These are phyloP conservation scores for Galeopsomyia nigrocyanea DNA, from an alignment of 2,888 invertebrate genomes.

Conservation along the genomic window DNA sequence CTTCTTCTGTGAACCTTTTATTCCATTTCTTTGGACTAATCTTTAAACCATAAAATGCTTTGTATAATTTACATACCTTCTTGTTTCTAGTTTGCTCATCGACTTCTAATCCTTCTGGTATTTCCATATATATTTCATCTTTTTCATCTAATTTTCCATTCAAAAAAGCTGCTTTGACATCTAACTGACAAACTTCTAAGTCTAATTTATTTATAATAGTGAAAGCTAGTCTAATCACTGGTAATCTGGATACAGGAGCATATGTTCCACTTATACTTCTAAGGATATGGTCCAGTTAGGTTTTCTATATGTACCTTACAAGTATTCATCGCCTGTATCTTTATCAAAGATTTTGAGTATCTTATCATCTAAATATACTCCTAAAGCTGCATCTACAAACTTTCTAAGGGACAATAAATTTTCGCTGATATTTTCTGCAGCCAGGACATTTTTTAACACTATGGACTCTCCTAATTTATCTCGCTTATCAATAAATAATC, in stretches of 20 bases:
- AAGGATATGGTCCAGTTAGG: neutral
- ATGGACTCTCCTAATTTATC: neutral
- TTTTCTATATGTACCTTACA: no score
- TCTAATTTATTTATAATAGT: slow-evolving; percentile 5
- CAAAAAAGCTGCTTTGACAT: slow-evolving; percentile 51
- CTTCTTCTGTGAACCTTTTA: slow-evolving; percentile 44
- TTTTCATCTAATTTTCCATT: slow-evolving; percentile 43
- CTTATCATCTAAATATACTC: neutral
- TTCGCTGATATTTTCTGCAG: neutral
- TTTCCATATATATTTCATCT: slow-evolving; percentile 49
- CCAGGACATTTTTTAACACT: neutral
- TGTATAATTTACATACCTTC: slow-evolving; percentile 45
- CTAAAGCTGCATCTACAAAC: neutral
- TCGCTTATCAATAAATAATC: neutral
- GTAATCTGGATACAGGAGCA: no score
- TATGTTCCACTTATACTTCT: no score
- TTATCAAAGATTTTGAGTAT: no score
- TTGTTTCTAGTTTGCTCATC: neutral
- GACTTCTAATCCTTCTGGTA: slow-evolving; percentile 46
- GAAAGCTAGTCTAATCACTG: no score
- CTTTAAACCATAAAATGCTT: slow-evolving; percentile 49
- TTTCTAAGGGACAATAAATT: neutral
- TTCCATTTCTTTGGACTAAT: slow-evolving; percentile 56
- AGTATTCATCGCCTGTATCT: no score
- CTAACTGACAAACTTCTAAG: slow-evolving; percentile 46